Conservation (phyloP, 2,888 invertebrate genomes). For the Harpagoxenus sublaevis region DNA sequence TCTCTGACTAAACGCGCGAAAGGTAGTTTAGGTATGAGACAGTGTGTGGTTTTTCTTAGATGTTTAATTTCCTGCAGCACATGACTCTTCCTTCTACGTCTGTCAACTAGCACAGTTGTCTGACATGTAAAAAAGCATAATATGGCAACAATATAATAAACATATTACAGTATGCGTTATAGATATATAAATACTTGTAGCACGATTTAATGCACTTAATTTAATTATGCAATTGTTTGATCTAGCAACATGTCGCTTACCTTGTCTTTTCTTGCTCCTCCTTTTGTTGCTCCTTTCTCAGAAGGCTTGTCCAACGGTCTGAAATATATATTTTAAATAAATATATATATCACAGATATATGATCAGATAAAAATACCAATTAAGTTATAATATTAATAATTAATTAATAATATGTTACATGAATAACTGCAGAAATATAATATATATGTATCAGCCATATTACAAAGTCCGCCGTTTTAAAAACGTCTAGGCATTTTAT, state of each 20-base stretch:
- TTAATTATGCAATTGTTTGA: neutral
- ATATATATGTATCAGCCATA: too few relatives aligned
- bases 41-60: constrained; percentile 77
- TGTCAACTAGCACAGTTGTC: constrained; percentile 44
- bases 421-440: too few relatives aligned
- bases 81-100: neutral
- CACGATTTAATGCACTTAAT: neutral
- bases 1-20: constrained; percentile 87
- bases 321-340: neutral
- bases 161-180: neutral
- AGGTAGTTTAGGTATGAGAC: constrained; percentile 85
- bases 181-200: neutral
- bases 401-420: too few relatives aligned
- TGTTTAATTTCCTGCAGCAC: constrained; percentile 79
- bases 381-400: too few relatives aligned
- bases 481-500: too few relatives aligned
- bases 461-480: too few relatives aligned
- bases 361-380: neutral
- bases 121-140: constrained; percentile 1
- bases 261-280: too few relatives aligned
- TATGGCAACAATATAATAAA: neutral
- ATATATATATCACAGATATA: neutral
- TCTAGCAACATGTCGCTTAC: constrained; percentile 9
- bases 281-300: too few relatives aligned
- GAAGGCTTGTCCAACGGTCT: neutral